phyloP scores from a whole-genome alignment of 2,797 vertebrate species.

The Mastacembelus armatus region DNA sequence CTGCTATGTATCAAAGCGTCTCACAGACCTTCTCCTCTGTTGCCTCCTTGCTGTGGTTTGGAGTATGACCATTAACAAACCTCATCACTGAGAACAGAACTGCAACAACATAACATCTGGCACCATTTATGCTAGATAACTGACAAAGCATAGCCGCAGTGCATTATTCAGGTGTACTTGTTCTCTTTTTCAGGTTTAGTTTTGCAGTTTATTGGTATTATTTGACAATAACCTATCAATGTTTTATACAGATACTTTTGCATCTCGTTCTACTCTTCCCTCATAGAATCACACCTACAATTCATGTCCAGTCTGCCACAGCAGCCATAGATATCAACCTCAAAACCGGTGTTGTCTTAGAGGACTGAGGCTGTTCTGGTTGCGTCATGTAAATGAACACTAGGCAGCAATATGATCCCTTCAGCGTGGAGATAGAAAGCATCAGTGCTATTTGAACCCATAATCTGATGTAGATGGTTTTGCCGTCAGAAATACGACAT shows the following conservation, averaged over 20 bases:
- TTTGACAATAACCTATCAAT: neutral
- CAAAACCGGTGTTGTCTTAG: conserved; percentile 20
- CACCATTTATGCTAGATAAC: conserved; percentile 10
- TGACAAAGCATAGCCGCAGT: conserved; percentile 20
- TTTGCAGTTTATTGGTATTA: neutral
- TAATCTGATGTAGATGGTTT: conserved; percentile 1
- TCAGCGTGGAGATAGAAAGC: conserved; percentile 13
- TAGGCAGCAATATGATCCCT: conserved; percentile 48
- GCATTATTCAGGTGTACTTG: conserved; percentile 14
- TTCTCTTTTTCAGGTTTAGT: neutral
- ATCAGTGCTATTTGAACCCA: conserved; percentile 27
- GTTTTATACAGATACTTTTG: neutral
- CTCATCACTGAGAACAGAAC: neutral
- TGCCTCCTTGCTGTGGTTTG: neutral
- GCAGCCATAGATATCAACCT: conserved; percentile 34
- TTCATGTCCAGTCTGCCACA: neutral
- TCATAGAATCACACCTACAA: neutral
- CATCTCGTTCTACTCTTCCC: neutral
- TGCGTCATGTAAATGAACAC: conserved; percentile 43
- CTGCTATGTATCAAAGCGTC: conserved; percentile 17
- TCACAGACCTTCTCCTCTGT: conserved; percentile 13
- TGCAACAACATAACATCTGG: conserved; percentile 33
- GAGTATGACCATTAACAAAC: neutral
- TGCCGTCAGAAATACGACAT: conserved; percentile 8
- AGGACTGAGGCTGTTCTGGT: conserved; percentile 13